Evolutionary conservation across 2,113 vertebrate species (phyloP).

Genomic region (Tetrax tetrax): DNA sequence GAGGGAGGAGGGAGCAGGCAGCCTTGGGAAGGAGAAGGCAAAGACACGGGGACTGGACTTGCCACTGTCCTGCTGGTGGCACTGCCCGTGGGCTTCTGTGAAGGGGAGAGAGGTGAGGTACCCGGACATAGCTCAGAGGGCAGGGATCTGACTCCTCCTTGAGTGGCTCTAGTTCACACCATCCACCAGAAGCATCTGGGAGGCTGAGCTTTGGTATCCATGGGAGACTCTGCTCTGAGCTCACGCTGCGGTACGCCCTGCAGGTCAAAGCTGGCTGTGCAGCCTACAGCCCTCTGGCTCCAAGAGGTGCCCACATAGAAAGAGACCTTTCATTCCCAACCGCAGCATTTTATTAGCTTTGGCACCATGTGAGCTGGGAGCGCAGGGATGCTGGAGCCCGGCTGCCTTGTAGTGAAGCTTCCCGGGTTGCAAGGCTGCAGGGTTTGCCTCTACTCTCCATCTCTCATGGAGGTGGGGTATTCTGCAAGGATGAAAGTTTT

Average conservation of each 20-base stretch:
- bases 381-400: not conserved
- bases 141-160: not conserved
- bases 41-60: not conserved
- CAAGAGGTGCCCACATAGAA: not conserved
- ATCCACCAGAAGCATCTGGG: not conserved
- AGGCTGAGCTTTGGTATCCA: not conserved
- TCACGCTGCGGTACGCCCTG: accelerated
- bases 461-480: accelerated
- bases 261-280: not conserved
- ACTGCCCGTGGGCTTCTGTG: not conserved
- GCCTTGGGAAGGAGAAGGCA: constrained; percentile 8
- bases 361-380: not conserved
- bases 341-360: not conserved
- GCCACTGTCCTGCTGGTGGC: not conserved
- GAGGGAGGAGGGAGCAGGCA: constrained; percentile 37
- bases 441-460: not conserved
- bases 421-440: not conserved
- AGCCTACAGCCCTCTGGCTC: not conserved
- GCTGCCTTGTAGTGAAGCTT: not conserved
- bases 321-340: not conserved
- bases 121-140: not conserved
- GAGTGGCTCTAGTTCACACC: not conserved
- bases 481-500: not conserved
- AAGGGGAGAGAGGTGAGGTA: not conserved
- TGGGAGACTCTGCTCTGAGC: not conserved